Percentiles rank a stretch among this genome's conserved stretches.
phyloP scores from a whole-genome alignment of 30 jellyfish, hydroid and myxozoan species.

The Sanderia malayensis region DNA sequence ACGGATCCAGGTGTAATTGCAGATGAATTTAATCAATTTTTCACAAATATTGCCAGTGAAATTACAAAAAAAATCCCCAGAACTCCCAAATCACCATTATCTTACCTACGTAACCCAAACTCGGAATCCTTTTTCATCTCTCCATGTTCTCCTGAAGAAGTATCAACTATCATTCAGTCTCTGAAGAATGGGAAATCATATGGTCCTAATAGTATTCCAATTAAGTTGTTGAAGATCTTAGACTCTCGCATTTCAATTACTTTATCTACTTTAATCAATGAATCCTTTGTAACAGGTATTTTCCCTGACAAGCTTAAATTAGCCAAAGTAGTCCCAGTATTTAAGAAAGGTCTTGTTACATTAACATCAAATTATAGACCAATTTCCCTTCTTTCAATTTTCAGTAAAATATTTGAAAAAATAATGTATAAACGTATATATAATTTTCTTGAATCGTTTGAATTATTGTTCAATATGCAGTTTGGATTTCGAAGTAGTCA shows the following conservation, averaged over 20 bases:
- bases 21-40: constrained; percentile 26
- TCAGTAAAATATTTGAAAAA: constrained; percentile 30
- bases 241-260: constrained; percentile 10
- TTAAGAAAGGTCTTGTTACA: constrained; percentile 44
- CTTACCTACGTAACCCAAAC: constrained; percentile 36
- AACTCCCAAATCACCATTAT: constrained; percentile 44
- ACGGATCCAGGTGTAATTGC: constrained; percentile 36
- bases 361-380: constrained; percentile 35
- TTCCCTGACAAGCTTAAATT: constrained; percentile 28
- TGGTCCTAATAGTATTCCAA: too few relatives aligned
- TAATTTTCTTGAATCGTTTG: constrained; percentile 33
- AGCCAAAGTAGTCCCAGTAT: constrained; percentile 47
- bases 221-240: constrained; percentile 21
- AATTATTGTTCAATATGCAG: constrained; percentile 29
- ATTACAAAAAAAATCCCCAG: constrained; percentile 51
- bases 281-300: too few relatives aligned
- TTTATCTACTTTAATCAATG: too few relatives aligned
- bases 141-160: constrained; percentile 50
- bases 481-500: constrained; percentile 43
- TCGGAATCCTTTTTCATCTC: constrained; percentile 27
- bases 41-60: constrained; percentile 44
- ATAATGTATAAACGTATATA: constrained; percentile 43
- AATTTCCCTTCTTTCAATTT: constrained; percentile 52
- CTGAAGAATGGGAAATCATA: too few relatives aligned
- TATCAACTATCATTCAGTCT: too few relatives aligned